These are phyloP conservation scores for Patagioenas fasciata DNA, from an alignment of 2,113 vertebrate genomes.

Conservation along the genomic window DNA sequence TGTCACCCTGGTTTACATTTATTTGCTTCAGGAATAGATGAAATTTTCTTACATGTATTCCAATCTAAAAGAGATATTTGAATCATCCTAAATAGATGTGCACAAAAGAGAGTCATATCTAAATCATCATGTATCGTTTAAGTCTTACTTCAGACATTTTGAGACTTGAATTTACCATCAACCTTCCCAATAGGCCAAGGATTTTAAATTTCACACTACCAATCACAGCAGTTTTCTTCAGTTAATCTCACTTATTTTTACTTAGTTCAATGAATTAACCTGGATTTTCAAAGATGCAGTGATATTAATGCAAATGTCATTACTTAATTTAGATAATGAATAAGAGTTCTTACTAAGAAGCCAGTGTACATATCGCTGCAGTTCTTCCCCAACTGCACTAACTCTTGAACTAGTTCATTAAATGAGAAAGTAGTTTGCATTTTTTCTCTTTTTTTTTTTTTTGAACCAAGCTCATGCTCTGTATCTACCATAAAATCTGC, in stretches of 20 bases:
- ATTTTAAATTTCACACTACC: neutral
- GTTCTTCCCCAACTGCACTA: neutral
- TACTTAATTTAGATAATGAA: neutral
- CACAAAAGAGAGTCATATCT: neutral
- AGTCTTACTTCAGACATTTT: neutral
- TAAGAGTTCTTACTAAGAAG: neutral
- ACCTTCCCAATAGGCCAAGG: neutral
- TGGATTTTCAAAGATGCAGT: neutral
- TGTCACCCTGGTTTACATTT: neutral
- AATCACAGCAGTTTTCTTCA: neutral
- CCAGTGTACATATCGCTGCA: neutral
- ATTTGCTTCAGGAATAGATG: neutral
- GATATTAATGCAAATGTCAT: neutral
- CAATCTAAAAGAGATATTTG: neutral
- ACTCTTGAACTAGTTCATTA: neutral
- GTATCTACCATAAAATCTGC: neutral
- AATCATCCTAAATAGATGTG: neutral
- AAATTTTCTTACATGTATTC: neutral
- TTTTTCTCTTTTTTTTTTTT: neutral
- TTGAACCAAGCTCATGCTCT: neutral
- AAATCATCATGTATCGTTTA: neutral
- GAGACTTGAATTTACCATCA: neutral
- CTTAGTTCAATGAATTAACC: neutral
- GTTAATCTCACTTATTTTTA: neutral
- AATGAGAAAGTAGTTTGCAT: neutral